Conservation (phyloP, 2,797 vertebrate species). For the Avahi laniger region DNA sequence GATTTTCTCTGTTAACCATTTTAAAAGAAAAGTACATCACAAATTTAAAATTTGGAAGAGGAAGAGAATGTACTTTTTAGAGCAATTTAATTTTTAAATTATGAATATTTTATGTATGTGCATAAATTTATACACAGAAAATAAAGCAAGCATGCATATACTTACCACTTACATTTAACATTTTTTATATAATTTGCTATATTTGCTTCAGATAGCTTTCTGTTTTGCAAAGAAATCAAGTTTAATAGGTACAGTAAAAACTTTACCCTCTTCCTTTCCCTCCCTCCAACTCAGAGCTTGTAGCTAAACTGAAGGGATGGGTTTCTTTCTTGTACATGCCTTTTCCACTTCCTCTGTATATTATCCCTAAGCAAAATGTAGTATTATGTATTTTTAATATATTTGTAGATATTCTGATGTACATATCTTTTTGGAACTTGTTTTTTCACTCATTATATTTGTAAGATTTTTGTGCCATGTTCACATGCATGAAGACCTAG, state of each 20-base stretch:
- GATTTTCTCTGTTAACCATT: neutral
- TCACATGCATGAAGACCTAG: neutral
- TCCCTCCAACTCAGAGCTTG: neutral
- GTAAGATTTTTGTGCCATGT: neutral
- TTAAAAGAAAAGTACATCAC: neutral
- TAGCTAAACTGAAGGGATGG: neutral
- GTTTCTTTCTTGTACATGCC: neutral
- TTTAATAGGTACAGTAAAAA: neutral
- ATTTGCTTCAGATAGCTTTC: neutral
- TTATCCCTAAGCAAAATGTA: neutral
- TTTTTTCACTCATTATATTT: neutral
- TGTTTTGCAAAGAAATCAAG: neutral
- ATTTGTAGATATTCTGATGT: neutral
- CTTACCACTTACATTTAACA: neutral
- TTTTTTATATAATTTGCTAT: neutral
- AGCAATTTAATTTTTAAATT: neutral
- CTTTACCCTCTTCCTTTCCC: neutral
- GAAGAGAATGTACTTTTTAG: neutral
- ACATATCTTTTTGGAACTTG: neutral
- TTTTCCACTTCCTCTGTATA: neutral
- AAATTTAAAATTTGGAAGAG: neutral
- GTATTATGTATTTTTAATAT: neutral
- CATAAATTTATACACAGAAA: neutral
- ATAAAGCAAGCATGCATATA: neutral
- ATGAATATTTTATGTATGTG: neutral